These are phyloP conservation scores for Autographa gamma DNA, from an alignment of 2,888 invertebrate genomes.

Conservation along the genomic window DNA sequence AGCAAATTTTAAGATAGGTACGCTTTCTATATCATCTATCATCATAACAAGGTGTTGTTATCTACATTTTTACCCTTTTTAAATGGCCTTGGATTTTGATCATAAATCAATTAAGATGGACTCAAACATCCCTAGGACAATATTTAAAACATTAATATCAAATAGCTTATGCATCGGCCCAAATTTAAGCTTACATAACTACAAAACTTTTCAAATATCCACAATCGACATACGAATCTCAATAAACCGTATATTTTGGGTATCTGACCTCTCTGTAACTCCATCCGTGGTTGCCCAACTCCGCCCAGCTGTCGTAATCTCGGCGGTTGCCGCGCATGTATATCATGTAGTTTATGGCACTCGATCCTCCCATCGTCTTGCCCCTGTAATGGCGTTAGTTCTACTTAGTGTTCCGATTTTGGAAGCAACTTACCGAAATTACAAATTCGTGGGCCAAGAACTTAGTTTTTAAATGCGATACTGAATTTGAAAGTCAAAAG, in stretches of 20 bases:
- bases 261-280: conserved; percentile 86
- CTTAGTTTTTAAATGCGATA: too few relatives aligned
- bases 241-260: not conserved
- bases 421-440: conserved; percentile 22
- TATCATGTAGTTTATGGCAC: conserved; percentile 91
- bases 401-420: not conserved
- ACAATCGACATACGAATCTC: not conserved
- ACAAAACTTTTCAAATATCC: not conserved
- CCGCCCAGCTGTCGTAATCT: conserved; percentile 91
- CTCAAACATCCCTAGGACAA: too few relatives aligned
- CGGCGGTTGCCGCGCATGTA: conserved; percentile 89
- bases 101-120: too few relatives aligned
- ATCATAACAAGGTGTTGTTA: too few relatives aligned
- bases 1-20: too few relatives aligned
- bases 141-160: not conserved
- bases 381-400: conserved; percentile 77
- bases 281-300: conserved; percentile 90
- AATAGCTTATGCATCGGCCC: not conserved
- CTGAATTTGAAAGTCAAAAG: too few relatives aligned
- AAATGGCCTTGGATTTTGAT: too few relatives aligned
- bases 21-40: too few relatives aligned
- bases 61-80: too few relatives aligned
- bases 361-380: conserved; percentile 91
- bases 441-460: conserved; percentile 34
- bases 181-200: not conserved